Evolutionary conservation across 1,140 invertebrate species (phyloP), one percentile per base, ranked within the genome.

Genomic region (Paralvinella palmiformis): DNA sequence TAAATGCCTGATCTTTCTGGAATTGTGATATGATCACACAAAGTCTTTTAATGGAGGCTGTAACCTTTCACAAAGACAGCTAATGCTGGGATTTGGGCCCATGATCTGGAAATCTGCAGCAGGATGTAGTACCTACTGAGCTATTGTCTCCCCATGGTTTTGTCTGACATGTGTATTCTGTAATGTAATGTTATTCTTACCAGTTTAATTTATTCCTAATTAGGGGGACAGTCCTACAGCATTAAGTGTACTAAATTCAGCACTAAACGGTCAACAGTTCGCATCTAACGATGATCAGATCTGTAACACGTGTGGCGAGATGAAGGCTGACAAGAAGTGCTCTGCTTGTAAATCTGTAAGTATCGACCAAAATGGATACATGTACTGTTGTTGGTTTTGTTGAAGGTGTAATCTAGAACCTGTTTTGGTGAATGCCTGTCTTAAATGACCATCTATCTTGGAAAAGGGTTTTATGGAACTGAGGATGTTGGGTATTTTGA

Each of bases 281-380:
- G 62, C 86, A 41, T 90, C 91, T 73, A 85, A 81, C 44, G 82
- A 88, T 45, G 80, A 84, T 7, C 83, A 86, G 32, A 85, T 86
- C 59, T 99, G 96, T 79, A 85, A 85, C 32, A 91, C 93, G 0
- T 99, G 96, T 79, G 89, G 90, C 0, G 89, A 94, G 72, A 88
- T 92, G 62, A 89, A 90, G 69, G 90, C 91, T 6, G 84, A 86
- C 7, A 96, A 95, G 75, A 93, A 94, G 78, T 98, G 96, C 80
- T 89, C 91, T n/a, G 91, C 91, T 75, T 98, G 95, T 79, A 95
- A 95, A 85, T 86, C 86, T 72, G 77, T 76, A 64, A 63, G 66
- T 57, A 6, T 3, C 48, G n/a, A 29, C 1, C 4, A n/a, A 52
- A 52, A 7, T 17, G 6, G 17, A 27, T 22, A 50, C 7, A 27